Evolutionary conservation across 2,888 invertebrate species (phyloP).

Genomic region (Seira ritae): DNA sequence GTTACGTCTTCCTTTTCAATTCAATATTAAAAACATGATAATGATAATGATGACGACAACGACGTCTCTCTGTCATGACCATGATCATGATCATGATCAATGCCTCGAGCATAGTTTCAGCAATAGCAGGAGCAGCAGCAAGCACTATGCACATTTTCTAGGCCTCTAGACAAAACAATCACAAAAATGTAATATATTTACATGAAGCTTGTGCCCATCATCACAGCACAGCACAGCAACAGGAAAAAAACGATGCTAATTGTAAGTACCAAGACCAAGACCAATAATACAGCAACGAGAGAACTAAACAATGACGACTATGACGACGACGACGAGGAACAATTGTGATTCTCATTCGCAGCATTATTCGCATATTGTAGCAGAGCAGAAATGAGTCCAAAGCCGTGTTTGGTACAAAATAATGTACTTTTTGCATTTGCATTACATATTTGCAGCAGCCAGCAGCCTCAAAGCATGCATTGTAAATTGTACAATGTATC

Average conservation of each 20-base stretch:
- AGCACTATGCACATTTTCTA: neutral
- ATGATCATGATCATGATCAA: constrained; percentile 34
- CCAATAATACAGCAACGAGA: too few species aligned
- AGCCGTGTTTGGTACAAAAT: neutral
- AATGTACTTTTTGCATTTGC: neutral
- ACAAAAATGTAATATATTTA: neutral
- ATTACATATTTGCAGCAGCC: too few species aligned
- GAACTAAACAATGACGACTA: too few species aligned
- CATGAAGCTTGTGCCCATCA: constrained; percentile 3
- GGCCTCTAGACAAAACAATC: neutral
- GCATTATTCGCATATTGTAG: too few species aligned
- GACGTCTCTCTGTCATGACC: constrained; percentile 57
- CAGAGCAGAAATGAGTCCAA: neutral
- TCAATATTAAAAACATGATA: constrained; percentile 16
- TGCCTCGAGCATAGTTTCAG: constrained; percentile 48
- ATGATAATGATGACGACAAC: neutral
- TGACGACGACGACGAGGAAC: too few species aligned
- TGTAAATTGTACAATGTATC: neutral
- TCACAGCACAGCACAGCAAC: too few species aligned
- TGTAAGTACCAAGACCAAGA: neutral
- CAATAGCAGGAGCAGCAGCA: too few species aligned
- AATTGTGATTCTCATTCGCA: too few species aligned
- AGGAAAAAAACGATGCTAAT: neutral
- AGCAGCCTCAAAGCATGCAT: neutral
- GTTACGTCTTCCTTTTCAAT: constrained; percentile 18